phyloP scores from a whole-genome alignment of 2,797 vertebrate genomes.

The Buphagus erythrorhynchus region DNA sequence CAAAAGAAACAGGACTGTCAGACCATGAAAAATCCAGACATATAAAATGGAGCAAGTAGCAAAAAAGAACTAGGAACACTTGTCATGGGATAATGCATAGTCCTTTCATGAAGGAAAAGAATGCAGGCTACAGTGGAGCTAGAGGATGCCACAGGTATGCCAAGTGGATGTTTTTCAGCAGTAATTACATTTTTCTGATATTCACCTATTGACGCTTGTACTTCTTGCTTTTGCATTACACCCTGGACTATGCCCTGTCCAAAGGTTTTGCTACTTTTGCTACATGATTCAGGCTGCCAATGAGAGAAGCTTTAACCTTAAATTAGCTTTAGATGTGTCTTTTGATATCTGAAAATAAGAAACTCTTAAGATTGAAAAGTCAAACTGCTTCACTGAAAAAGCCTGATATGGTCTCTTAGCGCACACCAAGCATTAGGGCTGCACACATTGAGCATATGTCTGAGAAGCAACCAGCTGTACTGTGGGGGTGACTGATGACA shows the following conservation, averaged over 20 bases:
- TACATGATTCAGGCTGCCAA: not conserved
- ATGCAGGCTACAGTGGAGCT: accelerated
- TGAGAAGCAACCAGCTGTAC: not conserved
- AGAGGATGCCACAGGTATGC: not conserved
- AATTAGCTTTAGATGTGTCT: not conserved
- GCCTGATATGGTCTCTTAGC: not conserved
- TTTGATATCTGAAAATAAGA: not conserved
- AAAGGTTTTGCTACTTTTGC: not conserved
- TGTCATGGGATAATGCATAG: not conserved
- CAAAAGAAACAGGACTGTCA: not conserved
- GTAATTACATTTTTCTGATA: not conserved
- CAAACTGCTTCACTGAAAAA: not conserved
- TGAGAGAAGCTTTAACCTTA: not conserved
- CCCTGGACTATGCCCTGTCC: not conserved
- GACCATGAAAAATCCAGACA: not conserved
- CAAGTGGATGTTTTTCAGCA: not conserved
- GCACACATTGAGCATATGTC: not conserved
- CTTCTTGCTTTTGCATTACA: not conserved
- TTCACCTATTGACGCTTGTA: not conserved
- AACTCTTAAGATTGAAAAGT: not conserved
- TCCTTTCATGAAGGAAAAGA: not conserved
- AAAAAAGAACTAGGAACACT: not conserved
- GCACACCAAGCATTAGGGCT: accelerated
- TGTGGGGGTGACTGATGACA: not conserved
- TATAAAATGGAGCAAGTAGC: not conserved